phyloP scores from a whole-genome alignment of 2,888 invertebrate genomes.

The Ditula angustiorana region DNA sequence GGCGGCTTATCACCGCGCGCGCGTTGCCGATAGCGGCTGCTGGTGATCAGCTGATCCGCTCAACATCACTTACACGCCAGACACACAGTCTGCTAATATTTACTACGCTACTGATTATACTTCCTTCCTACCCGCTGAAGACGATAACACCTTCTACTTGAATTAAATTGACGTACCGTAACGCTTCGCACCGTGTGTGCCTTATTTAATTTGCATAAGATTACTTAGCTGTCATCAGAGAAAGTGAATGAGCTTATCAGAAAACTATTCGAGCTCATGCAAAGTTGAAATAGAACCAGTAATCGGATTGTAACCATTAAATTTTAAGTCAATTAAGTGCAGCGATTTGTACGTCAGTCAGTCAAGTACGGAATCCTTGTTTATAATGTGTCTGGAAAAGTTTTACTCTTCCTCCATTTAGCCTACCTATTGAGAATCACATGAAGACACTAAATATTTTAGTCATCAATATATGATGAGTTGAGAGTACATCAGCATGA shows the following conservation, averaged over 20 bases:
- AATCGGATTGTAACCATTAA: too few species aligned
- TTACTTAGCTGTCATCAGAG: not conserved
- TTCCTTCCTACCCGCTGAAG: slow-evolving; percentile 28
- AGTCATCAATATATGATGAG: too few species aligned
- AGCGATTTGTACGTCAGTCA: too few species aligned
- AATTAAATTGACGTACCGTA: not conserved
- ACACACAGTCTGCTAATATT: slow-evolving; percentile 35
- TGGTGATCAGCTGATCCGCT: slow-evolving; percentile 37
- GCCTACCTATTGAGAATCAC: too few species aligned
- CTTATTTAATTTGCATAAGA: not conserved
- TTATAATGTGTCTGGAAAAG: too few species aligned
- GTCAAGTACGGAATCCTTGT: too few species aligned
- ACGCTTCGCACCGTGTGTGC: not conserved
- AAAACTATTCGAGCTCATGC: not conserved
- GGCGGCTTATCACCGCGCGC: slow-evolving; percentile 33
- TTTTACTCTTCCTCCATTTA: too few species aligned
- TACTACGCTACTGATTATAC: slow-evolving; percentile 30
- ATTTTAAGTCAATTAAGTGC: too few species aligned
- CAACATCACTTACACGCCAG: slow-evolving; percentile 36
- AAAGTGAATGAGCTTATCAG: not conserved
- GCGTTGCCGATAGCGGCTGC: slow-evolving; percentile 32
- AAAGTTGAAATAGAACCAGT: not conserved
- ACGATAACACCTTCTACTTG: slow-evolving; percentile 20
- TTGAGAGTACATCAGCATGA: too few species aligned
- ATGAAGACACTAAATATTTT: too few species aligned